A percentile compares a stretch with the other conserved stretches of the same genome.
Evolutionary conservation across 2,797 vertebrate genomes (phyloP).

Genomic region (Iguana delicatissima): DNA sequence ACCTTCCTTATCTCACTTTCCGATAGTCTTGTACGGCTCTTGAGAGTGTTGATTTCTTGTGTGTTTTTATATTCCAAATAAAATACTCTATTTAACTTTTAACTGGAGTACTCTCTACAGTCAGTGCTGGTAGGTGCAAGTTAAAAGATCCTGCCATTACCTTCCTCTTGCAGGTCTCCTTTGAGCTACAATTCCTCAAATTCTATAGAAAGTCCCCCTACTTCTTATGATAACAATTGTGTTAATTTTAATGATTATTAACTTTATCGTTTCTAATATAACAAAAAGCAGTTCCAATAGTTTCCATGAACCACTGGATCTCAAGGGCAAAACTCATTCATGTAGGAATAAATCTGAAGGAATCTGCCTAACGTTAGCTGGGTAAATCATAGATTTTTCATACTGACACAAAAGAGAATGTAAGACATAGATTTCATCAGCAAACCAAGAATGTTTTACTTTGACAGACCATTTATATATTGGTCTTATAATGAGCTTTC

Average conservation of each 20-base stretch:
- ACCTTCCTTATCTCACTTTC: no score
- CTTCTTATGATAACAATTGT: neutral
- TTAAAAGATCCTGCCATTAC: no score
- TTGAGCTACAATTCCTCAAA: no score
- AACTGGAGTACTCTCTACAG: no score
- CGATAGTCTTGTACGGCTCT: no score
- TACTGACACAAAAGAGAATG: conserved; percentile 32
- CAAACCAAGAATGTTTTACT: conserved; percentile 42
- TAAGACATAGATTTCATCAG: conserved; percentile 34
- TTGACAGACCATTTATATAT: conserved; percentile 55
- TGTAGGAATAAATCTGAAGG: conserved; percentile 5
- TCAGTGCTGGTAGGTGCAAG: no score
- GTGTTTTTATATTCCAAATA: no score
- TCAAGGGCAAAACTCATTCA: conserved; percentile 35
- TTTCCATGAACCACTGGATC: conserved; percentile 7
- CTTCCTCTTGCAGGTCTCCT: no score
- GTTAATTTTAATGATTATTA: conserved; percentile 22
- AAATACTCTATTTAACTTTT: no score
- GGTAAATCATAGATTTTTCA: conserved; percentile 27
- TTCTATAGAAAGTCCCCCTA: no score
- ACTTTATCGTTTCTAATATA: neutral
- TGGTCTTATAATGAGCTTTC: conserved; percentile 41
- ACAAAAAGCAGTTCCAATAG: neutral
- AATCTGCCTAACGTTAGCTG: conserved; percentile 9
- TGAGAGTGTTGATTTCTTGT: no score